These are phyloP conservation scores for Litocranius walleri DNA, from an alignment of 2,113 vertebrate species.

Conservation along the genomic window DNA sequence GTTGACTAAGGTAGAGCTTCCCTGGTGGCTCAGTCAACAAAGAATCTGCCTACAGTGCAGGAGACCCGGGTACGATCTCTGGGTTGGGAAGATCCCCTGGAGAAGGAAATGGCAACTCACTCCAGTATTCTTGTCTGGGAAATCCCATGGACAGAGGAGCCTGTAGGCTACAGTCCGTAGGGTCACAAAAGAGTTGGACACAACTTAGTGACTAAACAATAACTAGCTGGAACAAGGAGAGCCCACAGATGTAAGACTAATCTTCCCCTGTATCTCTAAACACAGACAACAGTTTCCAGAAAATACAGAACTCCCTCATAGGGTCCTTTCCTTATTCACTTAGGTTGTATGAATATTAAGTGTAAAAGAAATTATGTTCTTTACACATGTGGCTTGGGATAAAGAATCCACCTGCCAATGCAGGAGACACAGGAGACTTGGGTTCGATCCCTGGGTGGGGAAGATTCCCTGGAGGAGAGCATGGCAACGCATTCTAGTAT, in stretches of 20 bases:
- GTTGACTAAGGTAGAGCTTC: slow-evolving; percentile 28
- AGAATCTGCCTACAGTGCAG: background rate
- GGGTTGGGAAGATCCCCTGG: background rate
- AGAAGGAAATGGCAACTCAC: background rate
- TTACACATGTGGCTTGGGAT: background rate
- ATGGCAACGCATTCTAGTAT: background rate
- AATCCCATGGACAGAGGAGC: background rate
- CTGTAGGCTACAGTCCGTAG: background rate
- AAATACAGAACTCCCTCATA: slow-evolving; percentile 65
- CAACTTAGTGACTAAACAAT: background rate
- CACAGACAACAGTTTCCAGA: slow-evolving; percentile 40
- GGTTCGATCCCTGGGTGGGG: background rate
- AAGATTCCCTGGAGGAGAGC: background rate
- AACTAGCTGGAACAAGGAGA: slow-evolving; percentile 1
- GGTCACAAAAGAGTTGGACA: background rate
- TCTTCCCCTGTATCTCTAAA: slow-evolving; percentile 62
- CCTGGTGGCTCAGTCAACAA: background rate
- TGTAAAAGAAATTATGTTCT: slow-evolving; percentile 71
- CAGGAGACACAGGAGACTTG: background rate
- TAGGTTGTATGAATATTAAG: slow-evolving; percentile 73
- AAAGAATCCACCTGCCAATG: background rate
- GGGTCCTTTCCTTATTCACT: slow-evolving; percentile 72
- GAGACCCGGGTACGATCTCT: background rate
- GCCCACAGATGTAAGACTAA: slow-evolving; percentile 67
- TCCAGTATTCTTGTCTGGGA: background rate